Evolutionary conservation across 2,888 invertebrate species (phyloP), one percentile per base, ranked within the genome.

Genomic region (Heliconius cydno): DNA sequence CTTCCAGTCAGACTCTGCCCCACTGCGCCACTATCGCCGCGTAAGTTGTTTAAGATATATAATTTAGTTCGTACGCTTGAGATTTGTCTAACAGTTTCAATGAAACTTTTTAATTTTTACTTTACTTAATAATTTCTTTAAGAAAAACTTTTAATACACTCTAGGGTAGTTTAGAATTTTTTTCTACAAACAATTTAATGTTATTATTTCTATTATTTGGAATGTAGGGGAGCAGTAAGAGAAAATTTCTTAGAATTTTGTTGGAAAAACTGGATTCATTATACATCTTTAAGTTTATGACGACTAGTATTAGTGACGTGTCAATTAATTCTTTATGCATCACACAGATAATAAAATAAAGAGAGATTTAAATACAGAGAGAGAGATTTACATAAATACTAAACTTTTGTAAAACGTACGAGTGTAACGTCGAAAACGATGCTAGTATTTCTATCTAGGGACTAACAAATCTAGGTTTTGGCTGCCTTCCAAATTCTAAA

Each of bases 401-500:
- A 34, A 15, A 4, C 15, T 60, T 73, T 25, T 34, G 15, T 73
- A 73, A 57, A 60, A 73, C 34, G 28, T 52, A 70, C 60, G 38
- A 60, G 60, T 38, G 34, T 73, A 73, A 60, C 12, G 57, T 73
- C 34, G 9, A 72, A 34, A 57, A 30, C 57, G 73, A 34, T 60
- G 60, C 65, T 67, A 46, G 63, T 28, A 75, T 38, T 76, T 78
- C 19, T 70, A 67, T 70, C 80, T 70, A 38, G 80, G 68, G 78
- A 76, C 76, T 76, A 76, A 73, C 41, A 76, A 73, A 73, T 72
- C 77, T 73, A 73, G 78, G 73, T 70, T 73, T 76, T 82, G 82
- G 82, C 80, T 67, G 22, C 60, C 22, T 65, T 73, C 82, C 82
- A 82, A 78, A 74, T 46, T 76, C 57, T 80, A 80, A 79, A 80